These are phyloP conservation scores for Phaenicophaeus curvirostris DNA, from an alignment of 2,797 vertebrate genomes.

Conservation along the genomic window DNA sequence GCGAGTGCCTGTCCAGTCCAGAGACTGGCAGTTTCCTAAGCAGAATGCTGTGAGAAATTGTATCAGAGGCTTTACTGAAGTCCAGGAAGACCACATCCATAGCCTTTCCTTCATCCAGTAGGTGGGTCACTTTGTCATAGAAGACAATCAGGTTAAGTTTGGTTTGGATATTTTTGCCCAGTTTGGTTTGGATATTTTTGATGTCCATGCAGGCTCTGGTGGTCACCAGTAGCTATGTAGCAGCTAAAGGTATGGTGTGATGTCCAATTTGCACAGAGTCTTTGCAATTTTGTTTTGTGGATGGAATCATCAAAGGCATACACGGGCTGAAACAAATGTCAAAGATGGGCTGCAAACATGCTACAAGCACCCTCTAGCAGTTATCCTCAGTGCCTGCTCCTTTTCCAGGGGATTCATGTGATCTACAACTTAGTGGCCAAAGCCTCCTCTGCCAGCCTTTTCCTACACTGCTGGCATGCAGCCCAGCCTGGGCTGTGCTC, in stretches of 20 bases:
- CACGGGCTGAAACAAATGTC: not conserved
- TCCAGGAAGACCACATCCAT: too few relatives aligned
- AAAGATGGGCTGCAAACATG: not conserved
- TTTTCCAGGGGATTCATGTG: not conserved
- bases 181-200: not conserved
- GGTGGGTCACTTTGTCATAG: too few relatives aligned
- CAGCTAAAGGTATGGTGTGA: not conserved
- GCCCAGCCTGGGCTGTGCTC: slow-evolving; percentile 20
- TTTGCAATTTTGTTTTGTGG: not conserved
- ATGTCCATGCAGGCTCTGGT: not conserved
- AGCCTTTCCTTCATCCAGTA: too few relatives aligned
- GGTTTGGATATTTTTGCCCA: not conserved
- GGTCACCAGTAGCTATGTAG: not conserved
- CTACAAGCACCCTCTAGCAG: not conserved
- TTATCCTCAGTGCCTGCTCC: not conserved
- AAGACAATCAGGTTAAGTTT: too few relatives aligned
- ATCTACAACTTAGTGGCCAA: not conserved
- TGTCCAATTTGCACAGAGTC: not conserved
- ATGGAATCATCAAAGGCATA: not conserved
- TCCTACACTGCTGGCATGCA: not conserved
- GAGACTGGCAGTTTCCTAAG: too few relatives aligned
- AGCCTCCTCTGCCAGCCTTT: not conserved
- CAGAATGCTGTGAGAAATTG: too few relatives aligned
- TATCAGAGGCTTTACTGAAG: too few relatives aligned
- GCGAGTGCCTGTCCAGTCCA: too few relatives aligned